Evolutionary conservation across 2,113 vertebrate species (phyloP).

Genomic region (Andinoacara biseriatus): DNA sequence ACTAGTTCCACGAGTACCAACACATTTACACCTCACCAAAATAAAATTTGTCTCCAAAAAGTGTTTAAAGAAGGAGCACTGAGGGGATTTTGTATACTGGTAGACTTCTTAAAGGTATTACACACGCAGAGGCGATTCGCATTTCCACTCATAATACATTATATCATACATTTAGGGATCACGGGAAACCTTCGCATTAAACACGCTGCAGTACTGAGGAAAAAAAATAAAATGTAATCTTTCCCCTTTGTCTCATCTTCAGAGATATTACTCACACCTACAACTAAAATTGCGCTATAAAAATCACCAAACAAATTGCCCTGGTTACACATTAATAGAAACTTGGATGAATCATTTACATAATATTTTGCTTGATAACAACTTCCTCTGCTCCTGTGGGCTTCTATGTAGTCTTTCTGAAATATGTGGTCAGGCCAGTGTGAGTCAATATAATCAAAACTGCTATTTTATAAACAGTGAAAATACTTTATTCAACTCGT

Average conservation of each 20-base stretch:
- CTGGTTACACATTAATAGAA: slow-evolving; percentile 35
- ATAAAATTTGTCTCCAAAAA: slow-evolving; percentile 1
- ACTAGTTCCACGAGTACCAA: not conserved
- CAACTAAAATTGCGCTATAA: not conserved
- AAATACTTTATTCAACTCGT: not conserved
- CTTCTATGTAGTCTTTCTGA: slow-evolving; percentile 17
- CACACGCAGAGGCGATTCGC: slow-evolving; percentile 76
- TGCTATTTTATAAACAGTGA: slow-evolving; percentile 5
- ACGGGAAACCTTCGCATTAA: not conserved
- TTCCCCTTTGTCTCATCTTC: slow-evolving; percentile 11
- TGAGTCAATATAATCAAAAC: not conserved
- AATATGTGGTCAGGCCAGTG: slow-evolving; percentile 19
- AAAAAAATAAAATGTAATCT: not conserved
- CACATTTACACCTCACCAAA: not conserved
- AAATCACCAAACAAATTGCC: slow-evolving; percentile 24
- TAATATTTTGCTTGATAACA: slow-evolving; percentile 35
- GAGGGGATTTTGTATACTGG: slow-evolving; percentile 70
- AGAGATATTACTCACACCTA: slow-evolving; percentile 8
- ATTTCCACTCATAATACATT: slow-evolving; percentile 74
- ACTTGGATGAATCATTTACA: slow-evolving; percentile 29
- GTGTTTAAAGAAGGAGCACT: slow-evolving; percentile 64
- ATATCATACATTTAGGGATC: slow-evolving; percentile 57
- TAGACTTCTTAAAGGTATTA: slow-evolving; percentile 69
- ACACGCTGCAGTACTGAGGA: not conserved
- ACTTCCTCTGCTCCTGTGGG: slow-evolving; percentile 30